Percentiles rank a stretch among this genome's conserved stretches.
These are phyloP conservation scores for Pavo muticus DNA, from an alignment of 2,113 vertebrate species.

Conservation along the genomic window DNA sequence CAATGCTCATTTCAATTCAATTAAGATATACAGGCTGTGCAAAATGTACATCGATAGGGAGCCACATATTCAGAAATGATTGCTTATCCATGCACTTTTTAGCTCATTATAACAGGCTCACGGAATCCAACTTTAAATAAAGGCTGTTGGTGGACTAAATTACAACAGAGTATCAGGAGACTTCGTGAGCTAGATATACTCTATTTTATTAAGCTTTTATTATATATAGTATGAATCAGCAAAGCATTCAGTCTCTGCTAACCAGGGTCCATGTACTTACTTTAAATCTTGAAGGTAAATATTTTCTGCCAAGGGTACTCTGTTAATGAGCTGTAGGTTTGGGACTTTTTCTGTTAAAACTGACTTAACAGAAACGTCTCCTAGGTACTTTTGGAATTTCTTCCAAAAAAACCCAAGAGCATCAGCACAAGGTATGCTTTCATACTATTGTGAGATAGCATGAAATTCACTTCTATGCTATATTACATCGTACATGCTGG, in stretches of 20 bases:
- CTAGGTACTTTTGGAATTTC: not conserved
- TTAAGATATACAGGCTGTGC: conserved; percentile 69
- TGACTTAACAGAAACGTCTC: not conserved
- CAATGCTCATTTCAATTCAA: conserved; percentile 69
- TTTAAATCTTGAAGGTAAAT: conserved; percentile 53
- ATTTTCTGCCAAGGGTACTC: not conserved
- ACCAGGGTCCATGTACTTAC: not conserved
- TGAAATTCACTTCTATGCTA: accelerated
- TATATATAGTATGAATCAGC: conserved; percentile 45
- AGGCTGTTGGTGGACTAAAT: conserved; percentile 71
- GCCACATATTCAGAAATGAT: conserved; percentile 70
- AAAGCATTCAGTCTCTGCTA: conserved; percentile 27
- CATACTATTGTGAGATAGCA: not conserved
- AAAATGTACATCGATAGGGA: conserved; percentile 68
- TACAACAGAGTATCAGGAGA: conserved; percentile 59
- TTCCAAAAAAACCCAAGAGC: not conserved
- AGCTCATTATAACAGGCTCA: conserved; percentile 65
- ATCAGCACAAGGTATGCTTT: not conserved
- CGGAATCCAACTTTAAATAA: conserved; percentile 69
- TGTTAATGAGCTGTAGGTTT: conserved; percentile 23
- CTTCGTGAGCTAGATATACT: conserved; percentile 48
- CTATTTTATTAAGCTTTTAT: conserved; percentile 54
- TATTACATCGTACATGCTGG: accelerated
- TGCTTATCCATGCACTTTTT: conserved; percentile 71
- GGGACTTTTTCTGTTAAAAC: not conserved